These are phyloP conservation scores for Pollachius pollachius DNA, from an alignment of 2,113 vertebrate species.

Conservation along the genomic window DNA sequence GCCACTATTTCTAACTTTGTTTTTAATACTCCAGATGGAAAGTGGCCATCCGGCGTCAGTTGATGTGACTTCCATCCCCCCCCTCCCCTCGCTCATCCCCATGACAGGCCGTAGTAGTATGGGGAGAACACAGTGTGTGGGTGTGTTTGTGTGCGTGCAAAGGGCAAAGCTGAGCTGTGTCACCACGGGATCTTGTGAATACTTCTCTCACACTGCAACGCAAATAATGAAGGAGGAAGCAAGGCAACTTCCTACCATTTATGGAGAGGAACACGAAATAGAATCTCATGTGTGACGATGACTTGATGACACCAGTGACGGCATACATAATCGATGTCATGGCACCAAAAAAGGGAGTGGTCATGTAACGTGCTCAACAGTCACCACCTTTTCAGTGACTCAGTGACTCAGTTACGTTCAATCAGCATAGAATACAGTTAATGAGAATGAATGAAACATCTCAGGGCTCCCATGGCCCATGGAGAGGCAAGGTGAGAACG, in stretches of 20 bases:
- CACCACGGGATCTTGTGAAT: slow-evolving; percentile 1
- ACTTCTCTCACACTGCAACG: slow-evolving; percentile 3
- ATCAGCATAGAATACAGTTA: too few species aligned
- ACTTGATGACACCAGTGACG: too few species aligned
- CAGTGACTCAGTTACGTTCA: too few species aligned
- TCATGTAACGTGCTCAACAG: too few species aligned
- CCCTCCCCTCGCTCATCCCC: background rate
- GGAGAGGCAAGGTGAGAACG: too few species aligned
- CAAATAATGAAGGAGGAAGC: slow-evolving; percentile 33
- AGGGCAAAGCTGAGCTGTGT: background rate
- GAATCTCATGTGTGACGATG: too few species aligned
- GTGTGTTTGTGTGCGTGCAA: background rate
- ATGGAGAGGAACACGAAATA: background rate
- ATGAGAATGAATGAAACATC: too few species aligned
- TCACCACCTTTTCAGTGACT: too few species aligned
- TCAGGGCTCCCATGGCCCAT: too few species aligned
- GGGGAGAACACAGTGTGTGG: background rate
- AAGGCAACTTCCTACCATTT: background rate
- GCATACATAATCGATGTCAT: too few species aligned
- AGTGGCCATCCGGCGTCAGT: background rate
- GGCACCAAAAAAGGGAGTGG: too few species aligned
- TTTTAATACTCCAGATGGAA: background rate
- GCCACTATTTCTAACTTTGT: background rate
- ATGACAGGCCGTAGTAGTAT: background rate
- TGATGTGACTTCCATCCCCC: background rate